Evolutionary conservation across 2,888 invertebrate species (phyloP), one percentile per base, ranked within the genome.

Genomic region (Onthophagus sagittarius): DNA sequence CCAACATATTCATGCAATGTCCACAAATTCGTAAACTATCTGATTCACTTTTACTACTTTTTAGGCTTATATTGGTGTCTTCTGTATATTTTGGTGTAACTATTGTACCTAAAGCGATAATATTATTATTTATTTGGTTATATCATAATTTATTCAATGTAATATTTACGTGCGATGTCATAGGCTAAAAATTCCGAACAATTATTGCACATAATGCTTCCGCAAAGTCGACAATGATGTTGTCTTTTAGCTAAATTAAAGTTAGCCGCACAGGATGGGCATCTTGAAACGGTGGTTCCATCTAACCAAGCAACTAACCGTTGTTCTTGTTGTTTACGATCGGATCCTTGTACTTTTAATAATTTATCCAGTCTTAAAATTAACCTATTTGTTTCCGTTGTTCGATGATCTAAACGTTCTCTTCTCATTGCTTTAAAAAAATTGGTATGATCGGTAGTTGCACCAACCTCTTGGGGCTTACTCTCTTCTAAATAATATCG

Each of bases 161-260:
- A 9, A 72, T 72, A 85, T 92, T 87, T 87, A 94, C 94, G 89
- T 77, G 96, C 97, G 84, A 91, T 89, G 78, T 91, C 88, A 76
- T 94, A 87, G 65, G 93, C 89, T 78, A 98, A 87, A 85, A 96
- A 97, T 79, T 91, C 87, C 0, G 97, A 97, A 84, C 98, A 98
- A 79, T 93, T 92, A 82, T 95, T 90, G 83, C 98, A 98, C 89
- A 98, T 93, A 75, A 98, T 92, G 73, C 94, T 93, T 0, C 98
- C 98, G 84, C 96, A 99, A 2, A 99, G 88, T 76, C 98, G 88
- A 83, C 99, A 99, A 86, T 99, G 99, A 86, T 99, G 99, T 84
- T 97, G 95, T 77, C 99, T 88, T 74, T 96, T 88, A 0, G 96
- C 92, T 73, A 97, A 85, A 80, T 94, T 93, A 85, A 99, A 99